Conservation (phyloP, 2,797 vertebrate genomes). For the Sus cebifrons region DNA sequence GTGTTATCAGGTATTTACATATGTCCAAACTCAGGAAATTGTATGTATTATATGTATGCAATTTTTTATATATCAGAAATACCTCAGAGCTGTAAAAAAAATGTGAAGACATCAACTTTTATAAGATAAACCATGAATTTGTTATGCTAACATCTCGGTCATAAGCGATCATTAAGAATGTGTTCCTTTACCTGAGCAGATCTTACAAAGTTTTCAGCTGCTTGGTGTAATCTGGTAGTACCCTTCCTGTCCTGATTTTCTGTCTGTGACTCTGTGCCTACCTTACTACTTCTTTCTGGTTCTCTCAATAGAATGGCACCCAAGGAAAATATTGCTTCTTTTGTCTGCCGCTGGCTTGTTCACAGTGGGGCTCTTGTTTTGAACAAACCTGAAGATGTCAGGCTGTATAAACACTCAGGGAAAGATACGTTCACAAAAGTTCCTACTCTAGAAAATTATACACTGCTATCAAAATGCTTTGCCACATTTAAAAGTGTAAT, state of each 20-base stretch:
- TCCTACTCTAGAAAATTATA: constrained; percentile 90
- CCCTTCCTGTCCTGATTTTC: constrained; percentile 27
- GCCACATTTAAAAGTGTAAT: constrained; percentile 91
- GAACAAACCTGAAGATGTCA: constrained; percentile 90
- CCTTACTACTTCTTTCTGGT: constrained; percentile 58
- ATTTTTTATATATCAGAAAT: background rate
- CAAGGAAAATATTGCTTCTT: constrained; percentile 89
- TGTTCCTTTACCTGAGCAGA: constrained; percentile 66
- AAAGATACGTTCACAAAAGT: constrained; percentile 88
- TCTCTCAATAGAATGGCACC: constrained; percentile 84
- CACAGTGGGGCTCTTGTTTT: constrained; percentile 89
- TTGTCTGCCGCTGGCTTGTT: constrained; percentile 89
- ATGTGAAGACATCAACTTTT: background rate
- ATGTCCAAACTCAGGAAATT: background rate
- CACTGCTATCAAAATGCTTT: constrained; percentile 89
- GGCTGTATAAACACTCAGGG: constrained; percentile 89
- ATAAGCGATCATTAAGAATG: constrained; percentile 52
- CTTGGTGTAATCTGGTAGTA: constrained; percentile 8
- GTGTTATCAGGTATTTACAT: no score
- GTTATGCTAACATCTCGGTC: constrained; percentile 67
- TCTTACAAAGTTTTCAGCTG: constrained; percentile 72
- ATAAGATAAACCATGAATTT: background rate
- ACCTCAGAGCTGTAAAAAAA: background rate
- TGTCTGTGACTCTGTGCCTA: background rate
- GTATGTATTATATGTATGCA: background rate